These are phyloP conservation scores for Thymelicus lineola DNA, from an alignment of 2,888 invertebrate species.

Conservation along the genomic window DNA sequence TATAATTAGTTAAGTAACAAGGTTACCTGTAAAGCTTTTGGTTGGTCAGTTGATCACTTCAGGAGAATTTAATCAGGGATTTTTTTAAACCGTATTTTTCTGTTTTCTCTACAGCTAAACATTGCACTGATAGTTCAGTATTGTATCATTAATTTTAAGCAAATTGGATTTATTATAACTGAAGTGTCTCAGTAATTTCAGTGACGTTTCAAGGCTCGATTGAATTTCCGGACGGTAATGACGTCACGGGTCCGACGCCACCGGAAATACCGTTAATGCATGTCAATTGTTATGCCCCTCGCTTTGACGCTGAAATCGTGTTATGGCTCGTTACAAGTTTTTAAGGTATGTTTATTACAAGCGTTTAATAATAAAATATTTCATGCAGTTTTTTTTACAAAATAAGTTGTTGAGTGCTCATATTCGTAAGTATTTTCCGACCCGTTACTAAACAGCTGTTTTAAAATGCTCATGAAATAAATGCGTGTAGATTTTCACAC, in stretches of 20 bases:
- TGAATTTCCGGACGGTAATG: conserved; percentile 81
- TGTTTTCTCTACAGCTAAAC: too few relatives aligned
- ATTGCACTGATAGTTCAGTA: too few relatives aligned
- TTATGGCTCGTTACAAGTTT: conserved; percentile 32
- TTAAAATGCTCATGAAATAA: too few relatives aligned
- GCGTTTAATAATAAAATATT: conserved; percentile 18
- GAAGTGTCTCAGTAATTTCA: conserved; percentile 50
- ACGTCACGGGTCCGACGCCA: conserved; percentile 67
- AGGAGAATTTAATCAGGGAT: too few relatives aligned
- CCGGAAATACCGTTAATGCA: conserved; percentile 81
- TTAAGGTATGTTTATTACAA: conserved; percentile 18
- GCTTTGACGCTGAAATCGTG: conserved; percentile 49
- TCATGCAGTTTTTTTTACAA: not conserved
- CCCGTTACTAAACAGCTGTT: too few relatives aligned
- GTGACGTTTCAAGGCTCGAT: conserved; percentile 67
- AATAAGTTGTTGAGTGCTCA: too few relatives aligned
- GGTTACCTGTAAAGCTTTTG: too few relatives aligned
- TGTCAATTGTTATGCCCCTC: conserved; percentile 79
- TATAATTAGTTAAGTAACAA: too few relatives aligned
- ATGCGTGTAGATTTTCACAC: too few relatives aligned
- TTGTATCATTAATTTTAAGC: not conserved
- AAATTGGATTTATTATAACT: conserved; percentile 21
- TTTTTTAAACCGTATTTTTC: too few relatives aligned
- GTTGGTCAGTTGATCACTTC: too few relatives aligned
- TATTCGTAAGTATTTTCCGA: too few relatives aligned